Base-by-base conservation (phyloP, 2,888 invertebrate species). In the Dryadula phaetusa region DNA sequence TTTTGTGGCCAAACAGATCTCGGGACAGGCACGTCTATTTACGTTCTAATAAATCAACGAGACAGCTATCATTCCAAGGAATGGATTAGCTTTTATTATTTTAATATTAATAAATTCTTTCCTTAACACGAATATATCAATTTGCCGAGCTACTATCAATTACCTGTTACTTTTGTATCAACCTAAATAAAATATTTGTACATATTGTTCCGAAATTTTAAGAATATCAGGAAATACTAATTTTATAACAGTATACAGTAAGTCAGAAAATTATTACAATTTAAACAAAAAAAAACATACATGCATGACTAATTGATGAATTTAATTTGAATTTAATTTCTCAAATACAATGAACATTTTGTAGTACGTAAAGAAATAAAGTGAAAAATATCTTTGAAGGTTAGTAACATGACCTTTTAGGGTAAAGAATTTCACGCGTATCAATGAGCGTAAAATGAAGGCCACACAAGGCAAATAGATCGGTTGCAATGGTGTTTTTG, bases 381-480 rank as follows among this genome's bases (percentile, higher is more conserved):
- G 5, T 6, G n/a, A 47, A 56, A 46, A 34, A 46, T 25, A 37
- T 47, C 34, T 64, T 64, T 18, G 20, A 22, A 14, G 40, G 25
- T 49, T 58, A 49, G 32, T 65, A 42, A 44, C 42, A 20, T 65
- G 32, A 60, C 58, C 64, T 65, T 42, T 58, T 42, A 58, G 62
- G 60, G 67, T 70, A 68, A 70, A 72, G 72, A 70, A 80, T 80
- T 83, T 81, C 80, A 82, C 79, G 79, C 79, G 74, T 67, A 72
- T 71, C 74, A 76, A 83, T 79, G 71, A 82, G 82, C 86, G 85
- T 88, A 79, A 86, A 89, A 85, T 84, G 79, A 85, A 83, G 88
- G 87, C 90, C 87, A 88, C 88, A 88, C 86, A 86, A 83, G 85
- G 81, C 81, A 87, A 87, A 87, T 79, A 84, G 81, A 85, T 86